These are phyloP conservation scores for Syngnathus scovelli DNA, from an alignment of 2,113 vertebrate species.

Conservation along the genomic window DNA sequence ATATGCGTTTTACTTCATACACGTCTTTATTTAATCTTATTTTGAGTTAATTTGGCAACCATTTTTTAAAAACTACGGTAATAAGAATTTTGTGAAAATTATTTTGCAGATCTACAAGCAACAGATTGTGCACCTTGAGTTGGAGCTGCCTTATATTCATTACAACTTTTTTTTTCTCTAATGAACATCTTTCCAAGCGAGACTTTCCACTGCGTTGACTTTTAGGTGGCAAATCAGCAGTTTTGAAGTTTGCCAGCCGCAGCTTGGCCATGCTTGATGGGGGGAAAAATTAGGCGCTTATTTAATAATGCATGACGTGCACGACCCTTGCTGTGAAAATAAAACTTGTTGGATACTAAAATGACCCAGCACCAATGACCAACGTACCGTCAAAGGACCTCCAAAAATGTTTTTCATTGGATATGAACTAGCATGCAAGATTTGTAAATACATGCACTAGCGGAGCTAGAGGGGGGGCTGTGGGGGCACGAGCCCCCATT, in stretches of 20 bases:
- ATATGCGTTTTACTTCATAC: too few species aligned
- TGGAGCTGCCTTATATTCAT: not conserved
- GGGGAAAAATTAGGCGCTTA: not conserved
- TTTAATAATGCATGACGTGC: not conserved
- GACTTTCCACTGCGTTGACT: not conserved
- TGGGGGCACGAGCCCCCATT: too few species aligned
- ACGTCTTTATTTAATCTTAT: too few species aligned
- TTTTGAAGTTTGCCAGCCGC: not conserved
- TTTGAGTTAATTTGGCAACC: too few species aligned
- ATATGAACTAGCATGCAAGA: not conserved
- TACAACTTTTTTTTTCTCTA: not conserved
- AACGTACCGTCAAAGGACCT: not conserved
- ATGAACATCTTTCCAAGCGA: not conserved
- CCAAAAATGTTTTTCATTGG: not conserved
- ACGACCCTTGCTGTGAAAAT: not conserved
- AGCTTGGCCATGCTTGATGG: too few species aligned
- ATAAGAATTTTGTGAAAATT: not conserved
- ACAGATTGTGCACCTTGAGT: not conserved
- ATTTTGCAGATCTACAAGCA: not conserved
- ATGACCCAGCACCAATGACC: not conserved
- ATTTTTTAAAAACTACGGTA: not conserved
- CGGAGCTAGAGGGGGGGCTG: too few species aligned
- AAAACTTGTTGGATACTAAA: not conserved
- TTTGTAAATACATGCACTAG: too few species aligned
- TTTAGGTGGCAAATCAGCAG: not conserved